A percentile compares a stretch with the other conserved stretches of the same genome.
Evolutionary conservation across 2,113 vertebrate genomes (phyloP).

Genomic region (Semnornis frantzii): DNA sequence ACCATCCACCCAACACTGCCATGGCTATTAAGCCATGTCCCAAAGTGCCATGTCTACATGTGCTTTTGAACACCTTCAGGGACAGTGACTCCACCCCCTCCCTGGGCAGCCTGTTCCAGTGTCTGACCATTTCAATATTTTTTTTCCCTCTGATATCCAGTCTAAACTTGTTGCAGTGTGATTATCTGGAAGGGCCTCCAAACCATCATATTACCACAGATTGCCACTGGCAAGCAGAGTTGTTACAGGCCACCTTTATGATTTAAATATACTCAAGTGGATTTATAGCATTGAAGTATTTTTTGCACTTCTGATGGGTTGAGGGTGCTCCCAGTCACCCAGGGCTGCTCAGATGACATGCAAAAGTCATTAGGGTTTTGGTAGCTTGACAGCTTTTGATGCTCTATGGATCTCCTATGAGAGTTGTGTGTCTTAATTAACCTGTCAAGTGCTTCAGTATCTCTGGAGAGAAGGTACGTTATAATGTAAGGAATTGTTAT

Average conservation of each 20-base stretch:
- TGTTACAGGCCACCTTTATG: background rate
- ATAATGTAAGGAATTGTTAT: background rate
- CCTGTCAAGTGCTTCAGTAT: conserved; percentile 15
- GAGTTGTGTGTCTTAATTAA: background rate
- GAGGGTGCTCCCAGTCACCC: background rate
- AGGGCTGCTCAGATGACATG: background rate
- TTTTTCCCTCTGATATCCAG: no score
- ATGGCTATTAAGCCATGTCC: no score
- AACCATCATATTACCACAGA: background rate
- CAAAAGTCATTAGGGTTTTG: background rate
- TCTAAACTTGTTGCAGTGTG: background rate
- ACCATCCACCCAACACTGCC: no score
- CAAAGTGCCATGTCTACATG: no score
- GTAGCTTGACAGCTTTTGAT: background rate
- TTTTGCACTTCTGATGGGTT: background rate
- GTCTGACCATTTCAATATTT: no score
- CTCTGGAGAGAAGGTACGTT: background rate
- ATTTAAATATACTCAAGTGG: background rate
- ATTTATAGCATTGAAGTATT: background rate
- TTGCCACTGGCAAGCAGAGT: background rate
- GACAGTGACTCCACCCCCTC: no score
- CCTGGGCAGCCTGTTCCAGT: no score
- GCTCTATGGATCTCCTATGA: background rate
- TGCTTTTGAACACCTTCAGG: no score
- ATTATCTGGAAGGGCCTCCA: background rate